Evolutionary conservation across 1,140 invertebrate species (phyloP).

Genomic region (Oryctes rhinoceros): DNA sequence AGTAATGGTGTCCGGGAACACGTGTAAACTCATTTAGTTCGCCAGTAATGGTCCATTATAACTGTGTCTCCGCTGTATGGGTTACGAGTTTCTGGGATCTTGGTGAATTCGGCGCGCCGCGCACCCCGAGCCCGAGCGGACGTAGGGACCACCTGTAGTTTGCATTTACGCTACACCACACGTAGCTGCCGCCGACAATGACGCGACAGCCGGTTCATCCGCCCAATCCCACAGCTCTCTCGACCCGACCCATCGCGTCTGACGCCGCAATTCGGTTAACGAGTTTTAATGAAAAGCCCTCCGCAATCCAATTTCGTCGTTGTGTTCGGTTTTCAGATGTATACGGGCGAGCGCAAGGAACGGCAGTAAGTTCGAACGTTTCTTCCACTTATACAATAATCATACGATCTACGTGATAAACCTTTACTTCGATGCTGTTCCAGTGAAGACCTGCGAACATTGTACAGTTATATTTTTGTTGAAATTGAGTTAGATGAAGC

Average conservation of each 20-base stretch:
- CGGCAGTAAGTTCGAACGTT: neutral
- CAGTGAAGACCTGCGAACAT: too few relatives aligned
- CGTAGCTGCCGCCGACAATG: constrained; percentile 22
- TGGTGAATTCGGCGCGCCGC: neutral
- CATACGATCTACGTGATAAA: too few relatives aligned
- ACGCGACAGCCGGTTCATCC: neutral
- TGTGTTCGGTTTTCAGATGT: constrained; percentile 21
- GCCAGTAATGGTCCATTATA: constrained; percentile 48
- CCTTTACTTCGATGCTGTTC: too few relatives aligned
- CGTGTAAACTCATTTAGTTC: constrained; percentile 48
- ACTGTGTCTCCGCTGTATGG: constrained; percentile 44
- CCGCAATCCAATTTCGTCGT: constrained; percentile 44
- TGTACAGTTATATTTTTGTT: too few relatives aligned
- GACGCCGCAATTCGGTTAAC: constrained; percentile 44
- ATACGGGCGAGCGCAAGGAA: neutral
- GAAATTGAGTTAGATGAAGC: too few relatives aligned
- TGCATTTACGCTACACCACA: constrained; percentile 38
- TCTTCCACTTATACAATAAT: too few relatives aligned
- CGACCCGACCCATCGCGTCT: neutral
- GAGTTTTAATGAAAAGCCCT: constrained; percentile 46
- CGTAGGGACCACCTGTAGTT: constrained; percentile 46
- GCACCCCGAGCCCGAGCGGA: neutral
- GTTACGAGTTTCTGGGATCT: constrained; percentile 41
- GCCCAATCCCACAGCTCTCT: neutral
- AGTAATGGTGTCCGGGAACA: constrained; percentile 37